Percentiles rank a stretch among this genome's conserved stretches.
Evolutionary conservation across 2,888 invertebrate species (phyloP).

Genomic region (Synanthedon vespiformis): DNA sequence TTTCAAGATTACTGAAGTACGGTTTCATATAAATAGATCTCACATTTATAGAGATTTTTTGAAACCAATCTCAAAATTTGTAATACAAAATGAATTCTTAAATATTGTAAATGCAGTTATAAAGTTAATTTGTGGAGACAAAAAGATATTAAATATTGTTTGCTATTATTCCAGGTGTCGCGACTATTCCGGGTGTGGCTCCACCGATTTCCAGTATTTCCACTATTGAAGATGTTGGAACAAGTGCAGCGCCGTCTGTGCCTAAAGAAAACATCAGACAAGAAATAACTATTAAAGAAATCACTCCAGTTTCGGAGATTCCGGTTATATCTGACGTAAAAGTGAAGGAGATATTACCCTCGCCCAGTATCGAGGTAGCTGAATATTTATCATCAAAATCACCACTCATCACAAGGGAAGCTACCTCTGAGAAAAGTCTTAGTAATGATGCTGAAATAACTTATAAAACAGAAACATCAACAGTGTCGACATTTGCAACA

Average conservation of each 20-base stretch:
- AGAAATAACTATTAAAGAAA: constrained; percentile 71
- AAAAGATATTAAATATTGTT: background rate
- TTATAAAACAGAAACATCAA: constrained; percentile 28
- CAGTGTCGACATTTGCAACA: constrained; percentile 16
- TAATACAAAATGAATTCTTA: background rate
- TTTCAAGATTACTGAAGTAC: too few species aligned
- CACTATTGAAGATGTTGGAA: constrained; percentile 19
- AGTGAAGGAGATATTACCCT: constrained; percentile 56
- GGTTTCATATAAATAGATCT: too few species aligned
- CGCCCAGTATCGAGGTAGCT: constrained; percentile 42
- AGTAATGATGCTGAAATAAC: constrained; percentile 16
- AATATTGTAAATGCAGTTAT: background rate
- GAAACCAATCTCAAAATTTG: too few species aligned
- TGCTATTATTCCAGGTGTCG: constrained; percentile 40
- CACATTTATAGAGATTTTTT: too few species aligned
- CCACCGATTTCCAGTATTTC: constrained; percentile 23
- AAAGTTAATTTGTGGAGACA: too few species aligned
- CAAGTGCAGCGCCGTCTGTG: constrained; percentile 18
- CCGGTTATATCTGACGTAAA: constrained; percentile 56
- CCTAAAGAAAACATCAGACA: constrained; percentile 37
- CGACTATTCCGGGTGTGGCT: constrained; percentile 35
- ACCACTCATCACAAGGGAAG: constrained; percentile 53
- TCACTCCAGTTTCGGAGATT: constrained; percentile 67
- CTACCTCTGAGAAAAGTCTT: constrained; percentile 38
- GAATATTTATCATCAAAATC: constrained; percentile 57